Conservation (phyloP, 1,140 invertebrate species). For the Leptoteleia sp. region DNA sequence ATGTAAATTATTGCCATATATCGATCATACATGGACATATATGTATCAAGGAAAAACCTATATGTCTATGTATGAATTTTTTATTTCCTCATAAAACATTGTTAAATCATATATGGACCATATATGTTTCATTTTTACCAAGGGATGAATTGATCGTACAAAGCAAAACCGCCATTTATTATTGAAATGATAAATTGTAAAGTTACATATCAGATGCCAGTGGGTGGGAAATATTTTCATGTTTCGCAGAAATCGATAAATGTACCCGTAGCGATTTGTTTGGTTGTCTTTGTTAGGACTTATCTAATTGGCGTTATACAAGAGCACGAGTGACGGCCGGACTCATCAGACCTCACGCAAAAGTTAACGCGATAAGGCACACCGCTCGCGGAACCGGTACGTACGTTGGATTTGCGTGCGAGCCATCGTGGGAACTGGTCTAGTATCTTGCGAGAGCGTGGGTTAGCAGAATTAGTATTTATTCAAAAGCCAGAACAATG, state of each 20-base stretch:
- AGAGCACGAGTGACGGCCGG: conserved; percentile 51
- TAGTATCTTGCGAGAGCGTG: conserved; percentile 76
- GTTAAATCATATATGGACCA: too few species aligned
- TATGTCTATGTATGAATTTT: too few species aligned
- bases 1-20: too few species aligned
- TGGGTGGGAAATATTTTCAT: conserved; percentile 1
- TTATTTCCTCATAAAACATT: too few species aligned
- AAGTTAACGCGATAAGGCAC: conserved; percentile 61
- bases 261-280: conserved; percentile 18
- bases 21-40: too few species aligned
- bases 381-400: conserved; percentile 68
- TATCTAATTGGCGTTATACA: conserved; percentile 55
- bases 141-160: too few species aligned
- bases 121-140: too few species aligned
- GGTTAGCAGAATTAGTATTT: conserved; percentile 74
- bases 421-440: conserved; percentile 75
- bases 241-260: conserved; percentile 29
- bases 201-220: too few species aligned
- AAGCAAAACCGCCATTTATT: too few species aligned
- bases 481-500: conserved; percentile 74
- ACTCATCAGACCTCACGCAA: conserved; percentile 60
- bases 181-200: too few species aligned
- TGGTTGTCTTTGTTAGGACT: conserved; percentile 20
- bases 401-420: conserved; percentile 75
- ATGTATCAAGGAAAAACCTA: too few species aligned